Base-by-base conservation (phyloP, 2,113 vertebrate species). In the Zapornia atra region DNA sequence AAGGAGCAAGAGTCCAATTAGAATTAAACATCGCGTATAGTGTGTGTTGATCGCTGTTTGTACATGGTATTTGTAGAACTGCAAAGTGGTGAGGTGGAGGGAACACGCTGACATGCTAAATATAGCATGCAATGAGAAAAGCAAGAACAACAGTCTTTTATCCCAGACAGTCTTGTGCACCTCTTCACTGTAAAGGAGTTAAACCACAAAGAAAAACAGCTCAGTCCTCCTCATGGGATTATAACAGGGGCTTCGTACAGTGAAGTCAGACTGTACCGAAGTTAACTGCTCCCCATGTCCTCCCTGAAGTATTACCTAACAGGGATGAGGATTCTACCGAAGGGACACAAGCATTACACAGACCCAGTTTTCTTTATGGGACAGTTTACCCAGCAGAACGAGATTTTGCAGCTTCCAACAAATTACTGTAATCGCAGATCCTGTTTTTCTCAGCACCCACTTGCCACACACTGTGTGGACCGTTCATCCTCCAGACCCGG, bases 81-180 rank as follows among this genome's bases (percentile, higher is more conserved):
- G 26, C 66, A 69, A 92, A 90, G 63, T 77, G 84, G 65, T 46
- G 46, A 48, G 20, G 46, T 48, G n/a, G 65, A 68, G 54, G 59
- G 61, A 91, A 76, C 70, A 92, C 46, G 72, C 12, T 61, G 36
- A 65, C 86, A 96, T 82, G 95, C 93, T 96, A 94, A 92, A 82
- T 71, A 86, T 68, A 97, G 93, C 95, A 94, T 71, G 83, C 91
- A 71, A 14, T 72, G 91, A 82, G 64, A 75, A 96, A 92, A 90
- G 76, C 68, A 86, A 81, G 38, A 94, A 72, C 60, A 90, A 78
- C 16, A 40, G 42, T 86, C 92, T 92, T 88, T 93, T 91, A 91
- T 91, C 91, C 83, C 94, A 91, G 88, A 48, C 91, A 89, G 65
- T 48, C 53, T 53, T 76, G 73, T 64, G 83, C 65, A 94, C 84